These are phyloP conservation scores for Esox niger DNA, from an alignment of 2,113 vertebrate genomes.

Conservation along the genomic window DNA sequence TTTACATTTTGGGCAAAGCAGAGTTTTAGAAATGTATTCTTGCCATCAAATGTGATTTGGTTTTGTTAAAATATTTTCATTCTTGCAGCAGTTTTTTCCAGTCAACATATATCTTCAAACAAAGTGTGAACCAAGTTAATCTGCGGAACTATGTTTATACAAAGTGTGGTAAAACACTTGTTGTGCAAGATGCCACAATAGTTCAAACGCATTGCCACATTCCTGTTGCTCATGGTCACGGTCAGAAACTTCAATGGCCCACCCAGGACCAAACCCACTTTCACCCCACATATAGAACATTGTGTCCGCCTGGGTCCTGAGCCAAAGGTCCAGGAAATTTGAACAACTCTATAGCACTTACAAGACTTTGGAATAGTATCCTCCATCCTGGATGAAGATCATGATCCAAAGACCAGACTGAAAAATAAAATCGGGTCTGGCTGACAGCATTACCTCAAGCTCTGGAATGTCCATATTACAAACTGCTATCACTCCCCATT, in stretches of 20 bases:
- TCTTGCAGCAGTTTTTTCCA: too few relatives aligned
- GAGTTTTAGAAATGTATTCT: conserved; percentile 30
- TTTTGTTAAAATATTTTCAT: conserved; percentile 36
- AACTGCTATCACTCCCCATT: conserved; percentile 49
- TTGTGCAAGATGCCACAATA: conserved; percentile 5
- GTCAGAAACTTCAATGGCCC: conserved; percentile 14
- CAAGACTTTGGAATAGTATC: conserved; percentile 12
- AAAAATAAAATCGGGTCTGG: conserved; percentile 29
- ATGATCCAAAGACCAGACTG: conserved; percentile 56
- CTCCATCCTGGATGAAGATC: conserved; percentile 12
- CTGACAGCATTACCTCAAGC: conserved; percentile 56
- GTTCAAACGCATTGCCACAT: conserved; percentile 40
- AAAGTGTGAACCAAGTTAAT: too few relatives aligned
- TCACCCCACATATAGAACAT: not conserved
- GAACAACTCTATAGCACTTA: conserved; percentile 12
- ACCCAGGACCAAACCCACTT: conserved; percentile 14
- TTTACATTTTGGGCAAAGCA: conserved; percentile 39
- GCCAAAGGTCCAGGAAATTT: not conserved
- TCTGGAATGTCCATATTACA: conserved; percentile 61
- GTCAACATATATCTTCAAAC: too few relatives aligned
- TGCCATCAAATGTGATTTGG: conserved; percentile 54
- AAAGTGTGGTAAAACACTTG: conserved; percentile 5
- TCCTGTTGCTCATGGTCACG: conserved; percentile 34
- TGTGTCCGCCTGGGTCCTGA: not conserved
- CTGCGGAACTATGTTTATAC: not conserved